Conservation (phyloP, 1,140 invertebrate species). For the Hylyphantes graminicola region DNA sequence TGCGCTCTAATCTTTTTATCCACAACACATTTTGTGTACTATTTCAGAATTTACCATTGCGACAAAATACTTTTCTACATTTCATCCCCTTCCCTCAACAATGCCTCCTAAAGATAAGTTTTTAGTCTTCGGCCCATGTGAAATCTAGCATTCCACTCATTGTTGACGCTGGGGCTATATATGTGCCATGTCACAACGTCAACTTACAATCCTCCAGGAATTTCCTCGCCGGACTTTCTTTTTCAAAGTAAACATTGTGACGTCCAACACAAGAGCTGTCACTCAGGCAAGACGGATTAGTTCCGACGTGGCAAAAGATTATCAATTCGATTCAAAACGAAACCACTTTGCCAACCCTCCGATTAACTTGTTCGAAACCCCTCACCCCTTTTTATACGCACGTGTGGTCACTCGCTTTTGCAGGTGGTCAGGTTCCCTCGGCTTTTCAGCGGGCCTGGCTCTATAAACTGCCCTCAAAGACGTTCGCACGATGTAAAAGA, state of each 20-base stretch:
- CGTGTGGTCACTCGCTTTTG: conserved; percentile 18
- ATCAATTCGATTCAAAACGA: not conserved
- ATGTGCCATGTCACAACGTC: not conserved
- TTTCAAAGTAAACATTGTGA: conserved; percentile 30
- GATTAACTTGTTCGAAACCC: conserved; percentile 29
- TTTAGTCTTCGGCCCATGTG: not conserved
- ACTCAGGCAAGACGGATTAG: conserved; percentile 19
- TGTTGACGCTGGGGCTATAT: no score
- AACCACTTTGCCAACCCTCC: conserved; percentile 25
- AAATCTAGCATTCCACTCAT: not conserved
- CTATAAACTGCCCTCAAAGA: not conserved
- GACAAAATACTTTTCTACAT: no score
- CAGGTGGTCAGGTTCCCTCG: conserved; percentile 2
- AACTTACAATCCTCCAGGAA: conserved; percentile 3
- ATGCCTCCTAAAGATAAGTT: no score
- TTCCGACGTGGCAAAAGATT: conserved; percentile 8
- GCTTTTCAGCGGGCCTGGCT: not conserved
- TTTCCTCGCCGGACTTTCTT: not conserved
- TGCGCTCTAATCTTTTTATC: no score
- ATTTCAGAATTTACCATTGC: no score
- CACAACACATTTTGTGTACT: no score
- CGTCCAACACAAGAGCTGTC: conserved; percentile 25
- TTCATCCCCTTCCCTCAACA: no score
- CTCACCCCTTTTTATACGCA: not conserved
- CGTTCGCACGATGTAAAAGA: not conserved